These are phyloP conservation scores for Pocota personata DNA, from an alignment of 2,888 invertebrate species.

Conservation along the genomic window DNA sequence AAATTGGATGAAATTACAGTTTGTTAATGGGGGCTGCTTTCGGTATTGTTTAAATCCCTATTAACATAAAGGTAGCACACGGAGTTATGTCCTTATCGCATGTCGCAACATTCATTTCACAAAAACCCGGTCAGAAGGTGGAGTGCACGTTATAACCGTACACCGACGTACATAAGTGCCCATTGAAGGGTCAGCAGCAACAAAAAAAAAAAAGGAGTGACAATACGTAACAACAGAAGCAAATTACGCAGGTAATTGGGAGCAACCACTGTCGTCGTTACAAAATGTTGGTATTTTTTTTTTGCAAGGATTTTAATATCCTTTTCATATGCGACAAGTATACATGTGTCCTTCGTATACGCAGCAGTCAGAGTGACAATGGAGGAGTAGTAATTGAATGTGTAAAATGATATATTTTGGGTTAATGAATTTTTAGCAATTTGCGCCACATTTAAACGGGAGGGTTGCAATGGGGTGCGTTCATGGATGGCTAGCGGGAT, in stretches of 20 bases:
- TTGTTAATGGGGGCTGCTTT: conserved; percentile 69
- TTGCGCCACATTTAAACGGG: conserved; percentile 36
- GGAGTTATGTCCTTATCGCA: conserved; percentile 51
- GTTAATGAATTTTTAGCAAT: conserved; percentile 72
- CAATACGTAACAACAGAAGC: conserved; percentile 51
- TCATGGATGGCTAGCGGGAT: not conserved
- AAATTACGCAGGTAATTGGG: conserved; percentile 74
- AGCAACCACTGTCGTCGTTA: conserved; percentile 69
- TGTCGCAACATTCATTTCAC: conserved; percentile 53
- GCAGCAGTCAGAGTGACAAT: conserved; percentile 5
- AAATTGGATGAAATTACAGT: conserved; percentile 73
- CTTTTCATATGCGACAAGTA: conserved; percentile 23
- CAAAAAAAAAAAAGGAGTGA: conserved; percentile 25
- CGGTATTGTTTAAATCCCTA: conserved; percentile 70
- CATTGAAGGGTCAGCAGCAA: conserved; percentile 47
- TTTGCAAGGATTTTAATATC: conserved; percentile 58
- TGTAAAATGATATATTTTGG: conserved; percentile 73
- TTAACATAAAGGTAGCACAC: conserved; percentile 62
- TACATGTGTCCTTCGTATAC: not conserved
- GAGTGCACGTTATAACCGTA: conserved; percentile 24
- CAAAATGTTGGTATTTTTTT: conserved; percentile 43
- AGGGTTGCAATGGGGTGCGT: not conserved
- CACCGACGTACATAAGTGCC: conserved; percentile 44
- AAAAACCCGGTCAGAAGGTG: not conserved
- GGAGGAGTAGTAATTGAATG: conserved; percentile 68